These are phyloP conservation scores for Drosophila rufa DNA, from an alignment of 1,140 invertebrate species.

Conservation along the genomic window DNA sequence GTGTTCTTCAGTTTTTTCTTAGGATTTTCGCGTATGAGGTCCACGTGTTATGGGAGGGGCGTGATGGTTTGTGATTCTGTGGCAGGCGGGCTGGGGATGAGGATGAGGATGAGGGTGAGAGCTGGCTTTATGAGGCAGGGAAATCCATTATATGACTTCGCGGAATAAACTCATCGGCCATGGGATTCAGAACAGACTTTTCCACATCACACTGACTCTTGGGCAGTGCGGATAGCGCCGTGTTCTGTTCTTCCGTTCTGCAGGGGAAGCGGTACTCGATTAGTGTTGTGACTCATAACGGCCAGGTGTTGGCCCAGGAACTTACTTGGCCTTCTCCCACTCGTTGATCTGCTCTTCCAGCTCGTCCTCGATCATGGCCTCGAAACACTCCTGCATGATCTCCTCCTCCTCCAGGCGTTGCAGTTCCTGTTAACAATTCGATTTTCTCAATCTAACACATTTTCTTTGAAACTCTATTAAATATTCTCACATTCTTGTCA, in stretches of 20 bases:
- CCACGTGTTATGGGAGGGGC: constrained; percentile 49
- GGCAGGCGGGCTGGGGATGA: constrained; percentile 23
- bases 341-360: constrained; percentile 85
- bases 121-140: constrained; percentile 68
- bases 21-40: constrained; percentile 54
- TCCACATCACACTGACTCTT: constrained; percentile 82
- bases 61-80: constrained; percentile 36
- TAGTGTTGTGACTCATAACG: neutral
- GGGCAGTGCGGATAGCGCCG: constrained; percentile 74
- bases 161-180: constrained; percentile 92
- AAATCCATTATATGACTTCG: constrained; percentile 72
- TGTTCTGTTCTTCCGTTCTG: constrained; percentile 76
- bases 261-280: neutral
- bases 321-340: constrained; percentile 83
- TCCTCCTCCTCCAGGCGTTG: constrained; percentile 94
- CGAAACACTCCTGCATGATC: constrained; percentile 93
- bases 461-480: neutral
- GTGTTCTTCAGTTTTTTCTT: constrained; percentile 47
- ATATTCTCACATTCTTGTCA: constrained; percentile 90
- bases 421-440: constrained; percentile 88
- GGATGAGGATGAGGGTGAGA: neutral
- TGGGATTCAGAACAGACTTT: constrained; percentile 90
- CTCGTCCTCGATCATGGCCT: constrained; percentile 92
- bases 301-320: constrained; percentile 1
- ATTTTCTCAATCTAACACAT: neutral